Conservation (phyloP, 2,113 vertebrate species). For the Piprites chloris region DNA sequence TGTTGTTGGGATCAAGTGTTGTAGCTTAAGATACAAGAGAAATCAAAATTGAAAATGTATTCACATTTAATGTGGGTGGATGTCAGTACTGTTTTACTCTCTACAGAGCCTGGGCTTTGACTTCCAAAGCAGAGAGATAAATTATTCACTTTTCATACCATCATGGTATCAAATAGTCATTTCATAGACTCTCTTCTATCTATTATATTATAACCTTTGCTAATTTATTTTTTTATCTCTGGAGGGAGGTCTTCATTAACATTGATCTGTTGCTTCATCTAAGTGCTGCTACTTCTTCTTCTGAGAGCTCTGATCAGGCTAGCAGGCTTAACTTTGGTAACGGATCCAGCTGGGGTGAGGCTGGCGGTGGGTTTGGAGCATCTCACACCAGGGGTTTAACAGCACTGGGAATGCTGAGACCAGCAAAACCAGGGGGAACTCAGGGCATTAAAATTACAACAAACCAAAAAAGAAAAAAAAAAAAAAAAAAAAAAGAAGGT, state of each 20-base stretch:
- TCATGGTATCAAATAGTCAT: background rate
- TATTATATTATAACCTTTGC: conserved; percentile 11
- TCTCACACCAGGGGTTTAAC: background rate
- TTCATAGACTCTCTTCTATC: conserved; percentile 12
- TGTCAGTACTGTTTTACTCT: background rate
- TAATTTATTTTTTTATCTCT: background rate
- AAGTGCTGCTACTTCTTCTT: background rate
- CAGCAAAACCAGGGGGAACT: background rate
- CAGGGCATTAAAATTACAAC: background rate
- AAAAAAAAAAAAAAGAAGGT: background rate
- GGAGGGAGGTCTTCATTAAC: conserved; percentile 1
- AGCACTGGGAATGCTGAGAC: background rate
- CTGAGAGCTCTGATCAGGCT: background rate
- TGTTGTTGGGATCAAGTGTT: conserved; percentile 44
- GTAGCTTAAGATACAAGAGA: conserved; percentile 28
- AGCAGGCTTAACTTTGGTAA: background rate
- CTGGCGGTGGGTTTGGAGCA: background rate
- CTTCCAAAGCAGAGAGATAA: conserved; percentile 29
- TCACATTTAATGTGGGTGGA: background rate
- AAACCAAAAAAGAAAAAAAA: background rate
- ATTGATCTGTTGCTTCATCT: background rate
- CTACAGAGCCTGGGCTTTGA: background rate
- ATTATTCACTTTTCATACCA: conserved; percentile 36
- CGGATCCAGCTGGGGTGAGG: background rate
- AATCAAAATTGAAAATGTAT: conserved; percentile 38